A percentile compares a stretch with the other conserved stretches of the same genome.
These are phyloP conservation scores for Aphidius ervi DNA, from an alignment of 1,140 invertebrate genomes.

Conservation along the genomic window DNA sequence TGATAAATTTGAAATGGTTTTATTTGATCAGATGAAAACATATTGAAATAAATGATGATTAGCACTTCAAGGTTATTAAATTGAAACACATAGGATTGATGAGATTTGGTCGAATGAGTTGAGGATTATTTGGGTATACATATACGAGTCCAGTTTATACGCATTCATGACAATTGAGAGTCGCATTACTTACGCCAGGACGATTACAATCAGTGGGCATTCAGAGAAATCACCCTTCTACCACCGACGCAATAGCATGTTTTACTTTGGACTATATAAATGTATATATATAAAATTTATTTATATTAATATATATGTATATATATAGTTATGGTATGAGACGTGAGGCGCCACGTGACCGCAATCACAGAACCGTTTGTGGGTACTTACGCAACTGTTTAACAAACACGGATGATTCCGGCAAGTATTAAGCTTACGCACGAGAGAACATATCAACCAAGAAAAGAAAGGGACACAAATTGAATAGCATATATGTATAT, in stretches of 20 bases:
- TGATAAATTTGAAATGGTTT: too few species aligned
- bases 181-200: slow-evolving; percentile 48
- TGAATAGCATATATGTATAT: too few species aligned
- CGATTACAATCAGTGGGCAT: slow-evolving; percentile 53
- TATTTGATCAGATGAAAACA: too few species aligned
- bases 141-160: neutral
- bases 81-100: slow-evolving; percentile 14
- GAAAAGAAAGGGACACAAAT: neutral
- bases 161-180: neutral
- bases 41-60: neutral
- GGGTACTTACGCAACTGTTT: slow-evolving; percentile 46
- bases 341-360: slow-evolving; percentile 50
- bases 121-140: slow-evolving; percentile 5
- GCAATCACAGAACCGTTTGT: slow-evolving; percentile 49
- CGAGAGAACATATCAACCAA: neutral
- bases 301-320: neutral
- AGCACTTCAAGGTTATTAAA: neutral
- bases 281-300: slow-evolving; percentile 9
- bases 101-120: slow-evolving; percentile 13
- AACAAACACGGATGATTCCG: slow-evolving; percentile 34
- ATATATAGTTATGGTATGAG: slow-evolving; percentile 27
- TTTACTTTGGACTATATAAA: slow-evolving; percentile 21
- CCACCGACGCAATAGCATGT: slow-evolving; percentile 30
- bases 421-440: slow-evolving; percentile 10
- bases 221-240: slow-evolving; percentile 46